Evolutionary conservation across 2,888 invertebrate species (phyloP), one percentile per base, ranked within the genome.

Genomic region (Griposia aprilina): DNA sequence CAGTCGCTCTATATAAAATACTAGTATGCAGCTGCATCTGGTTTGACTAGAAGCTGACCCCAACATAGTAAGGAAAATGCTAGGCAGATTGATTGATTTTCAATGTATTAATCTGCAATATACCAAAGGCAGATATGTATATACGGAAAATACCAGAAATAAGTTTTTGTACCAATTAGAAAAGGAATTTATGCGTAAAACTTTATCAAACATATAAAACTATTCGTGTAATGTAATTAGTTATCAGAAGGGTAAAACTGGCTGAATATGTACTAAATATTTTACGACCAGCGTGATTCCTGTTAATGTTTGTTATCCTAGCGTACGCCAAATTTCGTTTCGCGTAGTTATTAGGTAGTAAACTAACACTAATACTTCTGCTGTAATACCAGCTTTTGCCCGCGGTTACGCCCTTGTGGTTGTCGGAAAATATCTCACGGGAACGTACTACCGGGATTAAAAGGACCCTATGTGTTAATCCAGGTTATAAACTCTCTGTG

Each of bases 241-340:
- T 71, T 74, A 81, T 77, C 69, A 62, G n/a, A 10, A 23, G 7
- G 20, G 23, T 69, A 52, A 36, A n/a, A 66, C 55, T 45, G 15
- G 59, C 52, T 59, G 62, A 70, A 76, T 76, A 66, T 77, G 63
- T 50, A 62, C 63, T 83, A 78, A 76, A 78, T 85, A 70, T 82
- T 84, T 84, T 73, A 84, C 74, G 78, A 63, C 59, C 6, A 23
- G 41, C n/a, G 55, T 73, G 70, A 84, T 82, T 85, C 59, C 72
- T 55, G 63, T 74, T 71, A 77, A 81, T 71, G 52, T 71, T 59
- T 67, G 70, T 63, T 63, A 59, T 74, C 23, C 55, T 41, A 59
- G 57, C 66, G 62, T 73, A 73, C 78, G 83, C 82, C 82, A 84
- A 84, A 78, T 62, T 67, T 69, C 41, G 36, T 50, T 84, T n/a